Percentiles rank a stretch among this genome's conserved stretches.
These are phyloP conservation scores for Xerus rutilus DNA, from an alignment of 2,797 vertebrate species.

Conservation along the genomic window DNA sequence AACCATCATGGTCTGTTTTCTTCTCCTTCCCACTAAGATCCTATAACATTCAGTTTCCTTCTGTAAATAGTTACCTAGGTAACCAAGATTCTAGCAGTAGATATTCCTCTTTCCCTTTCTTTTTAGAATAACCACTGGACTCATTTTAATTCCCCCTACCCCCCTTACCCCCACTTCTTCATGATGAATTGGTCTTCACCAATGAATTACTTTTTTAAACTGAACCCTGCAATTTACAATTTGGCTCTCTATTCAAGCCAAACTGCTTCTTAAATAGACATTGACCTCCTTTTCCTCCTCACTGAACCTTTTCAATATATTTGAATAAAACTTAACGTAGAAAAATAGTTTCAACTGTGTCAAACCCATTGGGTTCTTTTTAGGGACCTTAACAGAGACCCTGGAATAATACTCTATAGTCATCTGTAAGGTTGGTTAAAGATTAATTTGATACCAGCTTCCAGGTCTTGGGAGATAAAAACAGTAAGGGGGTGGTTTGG, in stretches of 20 bases:
- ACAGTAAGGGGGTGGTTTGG: background rate
- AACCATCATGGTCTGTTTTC: background rate
- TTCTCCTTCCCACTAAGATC: background rate
- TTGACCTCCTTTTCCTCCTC: conserved; percentile 32
- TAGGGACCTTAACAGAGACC: background rate
- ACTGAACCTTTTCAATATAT: conserved; percentile 66
- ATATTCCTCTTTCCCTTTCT: conserved; percentile 31
- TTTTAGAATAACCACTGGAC: conserved; percentile 10
- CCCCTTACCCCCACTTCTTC: background rate
- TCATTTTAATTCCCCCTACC: conserved; percentile 39
- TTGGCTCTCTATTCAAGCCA: conserved; percentile 56
- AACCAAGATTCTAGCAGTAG: conserved; percentile 6
- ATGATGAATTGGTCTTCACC: conserved; percentile 48
- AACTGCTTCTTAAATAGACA: conserved; percentile 58
- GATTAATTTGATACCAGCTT: conserved; percentile 7
- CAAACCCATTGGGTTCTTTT: conserved; percentile 36
- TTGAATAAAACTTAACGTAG: conserved; percentile 65
- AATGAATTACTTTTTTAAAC: conserved; percentile 56
- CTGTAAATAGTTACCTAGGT: conserved; percentile 27
- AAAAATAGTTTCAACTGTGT: conserved; percentile 64
- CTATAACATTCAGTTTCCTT: background rate
- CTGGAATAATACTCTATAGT: conserved; percentile 44
- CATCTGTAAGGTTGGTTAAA: background rate
- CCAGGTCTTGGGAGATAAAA: background rate
- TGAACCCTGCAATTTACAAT: conserved; percentile 58